These are phyloP conservation scores for Leuciscus waleckii DNA, from an alignment of 2,797 vertebrate species.

Conservation along the genomic window DNA sequence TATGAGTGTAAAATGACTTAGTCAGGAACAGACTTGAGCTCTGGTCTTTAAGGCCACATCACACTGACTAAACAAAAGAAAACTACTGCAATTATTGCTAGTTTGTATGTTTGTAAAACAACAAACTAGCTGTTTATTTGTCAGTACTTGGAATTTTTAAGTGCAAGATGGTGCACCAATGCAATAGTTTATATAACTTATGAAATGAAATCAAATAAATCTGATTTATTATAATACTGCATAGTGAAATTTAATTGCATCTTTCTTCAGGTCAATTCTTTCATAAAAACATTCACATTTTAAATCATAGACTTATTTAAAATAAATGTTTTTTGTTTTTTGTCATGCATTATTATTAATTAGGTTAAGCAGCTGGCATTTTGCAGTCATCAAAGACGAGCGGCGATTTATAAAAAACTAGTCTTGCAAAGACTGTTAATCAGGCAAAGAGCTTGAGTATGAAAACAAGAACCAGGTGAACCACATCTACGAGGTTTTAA, in stretches of 20 bases:
- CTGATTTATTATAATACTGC: not conserved
- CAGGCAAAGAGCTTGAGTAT: slow-evolving; percentile 22
- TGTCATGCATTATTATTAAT: not conserved
- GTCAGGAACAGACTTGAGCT: not conserved
- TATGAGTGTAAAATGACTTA: not conserved
- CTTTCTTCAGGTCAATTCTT: not conserved
- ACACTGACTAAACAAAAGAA: not conserved
- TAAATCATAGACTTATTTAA: not conserved
- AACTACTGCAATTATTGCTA: not conserved
- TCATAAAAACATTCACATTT: not conserved
- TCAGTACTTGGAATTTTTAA: not conserved
- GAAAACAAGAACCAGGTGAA: slow-evolving; percentile 28
- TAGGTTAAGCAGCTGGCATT: slow-evolving; percentile 2
- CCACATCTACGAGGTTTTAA: slow-evolving; percentile 21
- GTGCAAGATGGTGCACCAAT: not conserved
- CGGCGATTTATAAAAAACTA: not conserved
- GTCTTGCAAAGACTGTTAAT: slow-evolving; percentile 27
- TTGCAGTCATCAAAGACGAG: not conserved
- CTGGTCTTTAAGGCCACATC: not conserved
- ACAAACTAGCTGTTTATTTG: not conserved
- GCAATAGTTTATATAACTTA: not conserved
- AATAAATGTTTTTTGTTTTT: not conserved
- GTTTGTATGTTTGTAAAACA: not conserved
- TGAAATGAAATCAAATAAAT: not conserved
- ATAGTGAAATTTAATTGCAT: not conserved